These are phyloP conservation scores for Drosophila auraria DNA, from an alignment of 1,140 invertebrate species.

Conservation along the genomic window DNA sequence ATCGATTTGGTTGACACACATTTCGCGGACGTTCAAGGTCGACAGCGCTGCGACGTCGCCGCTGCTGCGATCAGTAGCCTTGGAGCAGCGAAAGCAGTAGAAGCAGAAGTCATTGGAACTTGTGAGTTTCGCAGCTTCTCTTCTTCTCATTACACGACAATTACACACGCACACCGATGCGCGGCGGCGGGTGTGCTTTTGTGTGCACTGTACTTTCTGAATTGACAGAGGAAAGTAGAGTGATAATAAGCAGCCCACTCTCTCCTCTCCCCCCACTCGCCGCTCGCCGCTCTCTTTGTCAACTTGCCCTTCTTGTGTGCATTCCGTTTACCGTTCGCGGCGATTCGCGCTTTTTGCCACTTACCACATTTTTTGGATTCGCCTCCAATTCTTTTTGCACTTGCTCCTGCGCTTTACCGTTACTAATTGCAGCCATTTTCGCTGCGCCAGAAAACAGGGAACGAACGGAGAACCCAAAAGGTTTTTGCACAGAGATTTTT, in stretches of 20 bases:
- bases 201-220: constrained; percentile 57
- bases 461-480: constrained; percentile 12
- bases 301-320: neutral
- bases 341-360: constrained; percentile 12
- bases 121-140: constrained; percentile 21
- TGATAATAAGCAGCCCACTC: constrained; percentile 37
- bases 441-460: neutral
- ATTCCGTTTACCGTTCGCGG: constrained; percentile 12
- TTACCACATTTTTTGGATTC: constrained; percentile 23
- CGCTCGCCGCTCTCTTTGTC: neutral
- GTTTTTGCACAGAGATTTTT: constrained; percentile 48
- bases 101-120: constrained; percentile 34
- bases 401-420: constrained; percentile 28
- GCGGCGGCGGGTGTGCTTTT: constrained; percentile 1
- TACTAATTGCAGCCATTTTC: constrained; percentile 23
- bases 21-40: constrained; percentile 48
- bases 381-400: constrained; percentile 5
- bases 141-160: constrained; percentile 18
- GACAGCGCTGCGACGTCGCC: constrained; percentile 14
- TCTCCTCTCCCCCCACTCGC: neutral
- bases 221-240: constrained; percentile 59
- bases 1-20: constrained; percentile 36
- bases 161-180: constrained; percentile 6
- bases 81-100: neutral
- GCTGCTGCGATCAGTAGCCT: constrained; percentile 31